These are phyloP conservation scores for Chaetodon trifascialis DNA, from an alignment of 2,113 vertebrate genomes.

Conservation along the genomic window DNA sequence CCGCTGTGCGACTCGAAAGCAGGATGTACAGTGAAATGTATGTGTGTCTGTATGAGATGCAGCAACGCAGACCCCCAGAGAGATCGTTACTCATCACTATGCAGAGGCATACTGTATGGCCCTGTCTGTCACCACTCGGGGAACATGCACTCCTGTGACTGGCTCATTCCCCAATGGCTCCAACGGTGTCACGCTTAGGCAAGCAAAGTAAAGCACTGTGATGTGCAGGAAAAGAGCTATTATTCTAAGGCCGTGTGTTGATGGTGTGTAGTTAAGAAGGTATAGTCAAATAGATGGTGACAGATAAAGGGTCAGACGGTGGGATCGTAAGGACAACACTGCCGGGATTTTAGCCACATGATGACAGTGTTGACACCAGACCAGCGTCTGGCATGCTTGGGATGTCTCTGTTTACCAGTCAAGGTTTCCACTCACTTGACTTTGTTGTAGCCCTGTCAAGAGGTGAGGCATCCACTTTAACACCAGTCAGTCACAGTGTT, in stretches of 20 bases:
- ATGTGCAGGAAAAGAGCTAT: conserved; percentile 41
- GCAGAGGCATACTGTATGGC: conserved; percentile 34
- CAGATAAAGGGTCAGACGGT: conserved; percentile 44
- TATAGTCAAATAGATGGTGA: conserved; percentile 59
- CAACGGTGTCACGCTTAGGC: conserved; percentile 36
- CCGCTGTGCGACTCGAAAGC: neutral
- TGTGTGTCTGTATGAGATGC: conserved; percentile 25
- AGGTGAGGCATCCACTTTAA: conserved; percentile 60
- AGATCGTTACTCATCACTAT: conserved; percentile 53
- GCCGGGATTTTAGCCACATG: conserved; percentile 48
- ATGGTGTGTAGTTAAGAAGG: conserved; percentile 43
- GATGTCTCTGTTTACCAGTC: conserved; percentile 58
- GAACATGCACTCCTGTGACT: conserved; percentile 39
- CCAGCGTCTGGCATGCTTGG: conserved; percentile 16
- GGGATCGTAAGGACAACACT: conserved; percentile 40
- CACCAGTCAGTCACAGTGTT: conserved; percentile 53
- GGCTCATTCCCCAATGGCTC: conserved; percentile 33
- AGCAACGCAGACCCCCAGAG: conserved; percentile 7
- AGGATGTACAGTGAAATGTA: conserved; percentile 12
- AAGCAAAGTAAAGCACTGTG: conserved; percentile 38
- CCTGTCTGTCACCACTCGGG: conserved; percentile 58
- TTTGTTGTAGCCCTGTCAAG: conserved; percentile 57
- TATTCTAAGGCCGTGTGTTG: conserved; percentile 12
- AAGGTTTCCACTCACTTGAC: conserved; percentile 67
- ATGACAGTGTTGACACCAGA: conserved; percentile 54